Evolutionary conservation across 2,888 invertebrate genomes (phyloP).

Genomic region (Hirudinaria manillensis): DNA sequence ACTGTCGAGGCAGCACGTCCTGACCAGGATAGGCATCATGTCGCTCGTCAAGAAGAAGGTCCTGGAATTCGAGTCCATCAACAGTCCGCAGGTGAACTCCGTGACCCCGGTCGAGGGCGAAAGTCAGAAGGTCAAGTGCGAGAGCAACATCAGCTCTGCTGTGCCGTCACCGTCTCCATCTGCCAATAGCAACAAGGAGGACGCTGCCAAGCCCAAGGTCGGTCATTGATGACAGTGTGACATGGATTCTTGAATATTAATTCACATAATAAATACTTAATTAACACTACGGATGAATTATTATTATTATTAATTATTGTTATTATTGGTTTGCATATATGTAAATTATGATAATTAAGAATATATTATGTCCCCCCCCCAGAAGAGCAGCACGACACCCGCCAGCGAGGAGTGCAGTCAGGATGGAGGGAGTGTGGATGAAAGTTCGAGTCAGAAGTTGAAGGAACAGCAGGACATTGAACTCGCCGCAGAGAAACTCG

Average conservation of each 20-base stretch:
- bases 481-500: not conserved
- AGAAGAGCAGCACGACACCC: not conserved
- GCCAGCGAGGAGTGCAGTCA: conserved; percentile 16
- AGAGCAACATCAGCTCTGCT: conserved; percentile 40
- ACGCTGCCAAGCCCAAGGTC: not conserved
- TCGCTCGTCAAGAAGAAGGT: conserved; percentile 95
- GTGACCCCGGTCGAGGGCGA: not conserved
- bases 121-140: conserved; percentile 35
- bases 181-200: conserved; percentile 35
- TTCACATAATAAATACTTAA: not conserved
- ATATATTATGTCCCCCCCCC: not conserved
- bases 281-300: not conserved
- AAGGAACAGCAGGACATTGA: not conserved
- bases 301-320: not conserved
- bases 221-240: too few species aligned
- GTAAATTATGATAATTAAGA: not conserved
- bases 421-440: not conserved
- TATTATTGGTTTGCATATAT: not conserved
- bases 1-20: conserved; percentile 88
- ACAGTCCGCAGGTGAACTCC: conserved; percentile 91
- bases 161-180: conserved; percentile 40
- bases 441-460: not conserved
- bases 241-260: not conserved
- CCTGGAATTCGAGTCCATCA: conserved; percentile 96
- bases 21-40: conserved; percentile 97